Evolutionary conservation across 2,113 vertebrate species (phyloP).

Genomic region (Cariama cristata): DNA sequence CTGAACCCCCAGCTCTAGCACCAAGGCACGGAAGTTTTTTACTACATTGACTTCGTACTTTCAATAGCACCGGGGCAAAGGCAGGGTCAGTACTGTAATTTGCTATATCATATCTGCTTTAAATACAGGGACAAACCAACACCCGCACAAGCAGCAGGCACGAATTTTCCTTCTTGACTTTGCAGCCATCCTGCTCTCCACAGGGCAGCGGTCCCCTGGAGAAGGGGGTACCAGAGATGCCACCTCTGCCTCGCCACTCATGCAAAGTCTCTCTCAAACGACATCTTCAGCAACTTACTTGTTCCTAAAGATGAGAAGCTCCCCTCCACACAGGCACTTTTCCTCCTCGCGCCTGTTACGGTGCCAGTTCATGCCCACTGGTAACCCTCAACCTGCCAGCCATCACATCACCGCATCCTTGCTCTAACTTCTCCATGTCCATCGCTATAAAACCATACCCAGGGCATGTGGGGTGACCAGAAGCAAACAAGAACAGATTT

Average conservation of each 20-base stretch:
- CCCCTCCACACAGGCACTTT: neutral
- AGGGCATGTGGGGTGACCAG: rapidly evolving
- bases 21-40: neutral
- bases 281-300: neutral
- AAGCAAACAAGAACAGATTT: neutral
- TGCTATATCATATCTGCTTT: neutral
- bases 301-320: neutral
- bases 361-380: rapidly evolving
- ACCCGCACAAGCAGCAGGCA: neutral
- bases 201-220: neutral
- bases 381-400: neutral
- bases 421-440: neutral
- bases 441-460: neutral
- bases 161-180: neutral
- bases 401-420: neutral
- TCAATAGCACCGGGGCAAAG: neutral
- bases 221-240: neutral
- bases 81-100: neutral
- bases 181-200: neutral
- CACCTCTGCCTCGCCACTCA: neutral
- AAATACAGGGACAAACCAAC: neutral
- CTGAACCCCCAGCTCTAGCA: neutral
- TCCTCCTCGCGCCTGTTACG: rapidly evolving
- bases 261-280: neutral
- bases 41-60: neutral